Evolutionary conservation across 2,797 vertebrate species (phyloP).

Genomic region (Buphagus erythrorhynchus): DNA sequence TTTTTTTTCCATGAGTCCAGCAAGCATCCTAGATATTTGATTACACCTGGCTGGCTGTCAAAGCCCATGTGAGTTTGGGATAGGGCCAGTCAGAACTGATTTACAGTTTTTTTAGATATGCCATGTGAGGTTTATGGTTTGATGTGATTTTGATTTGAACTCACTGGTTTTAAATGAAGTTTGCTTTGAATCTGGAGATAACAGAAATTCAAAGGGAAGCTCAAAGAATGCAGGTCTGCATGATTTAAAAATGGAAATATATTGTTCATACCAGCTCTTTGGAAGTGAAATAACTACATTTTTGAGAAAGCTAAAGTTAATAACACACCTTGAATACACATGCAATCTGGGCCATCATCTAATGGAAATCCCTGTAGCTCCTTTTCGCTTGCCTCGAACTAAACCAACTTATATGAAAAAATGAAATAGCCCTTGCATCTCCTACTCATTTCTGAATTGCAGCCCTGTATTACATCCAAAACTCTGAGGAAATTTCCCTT

Average conservation of each 20-base stretch:
- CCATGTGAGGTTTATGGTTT: constrained; percentile 45
- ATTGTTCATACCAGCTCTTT: constrained; percentile 25
- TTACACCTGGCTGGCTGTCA: constrained; percentile 56
- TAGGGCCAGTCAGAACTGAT: constrained; percentile 49
- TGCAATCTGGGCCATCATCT: constrained; percentile 22
- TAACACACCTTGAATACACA: constrained; percentile 43
- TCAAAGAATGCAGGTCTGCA: constrained; percentile 25
- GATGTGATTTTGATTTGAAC: constrained; percentile 65
- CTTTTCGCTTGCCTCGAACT: background rate
- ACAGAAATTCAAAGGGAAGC: constrained; percentile 54
- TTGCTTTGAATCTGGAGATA: constrained; percentile 63
- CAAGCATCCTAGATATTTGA: constrained; percentile 36
- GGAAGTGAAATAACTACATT: constrained; percentile 36
- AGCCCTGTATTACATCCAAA: background rate
- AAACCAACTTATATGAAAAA: background rate
- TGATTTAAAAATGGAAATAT: constrained; percentile 48
- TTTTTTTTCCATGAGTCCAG: background rate
- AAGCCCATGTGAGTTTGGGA: constrained; percentile 30
- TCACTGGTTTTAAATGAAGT: constrained; percentile 47
- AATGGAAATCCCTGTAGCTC: constrained; percentile 36
- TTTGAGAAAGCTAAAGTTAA: constrained; percentile 45
- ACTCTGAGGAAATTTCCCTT: background rate
- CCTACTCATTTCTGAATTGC: background rate
- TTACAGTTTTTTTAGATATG: constrained; percentile 43
- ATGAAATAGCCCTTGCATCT: background rate